Conservation (phyloP, 2,113 vertebrate species). For the Ascaphus truei region DNA sequence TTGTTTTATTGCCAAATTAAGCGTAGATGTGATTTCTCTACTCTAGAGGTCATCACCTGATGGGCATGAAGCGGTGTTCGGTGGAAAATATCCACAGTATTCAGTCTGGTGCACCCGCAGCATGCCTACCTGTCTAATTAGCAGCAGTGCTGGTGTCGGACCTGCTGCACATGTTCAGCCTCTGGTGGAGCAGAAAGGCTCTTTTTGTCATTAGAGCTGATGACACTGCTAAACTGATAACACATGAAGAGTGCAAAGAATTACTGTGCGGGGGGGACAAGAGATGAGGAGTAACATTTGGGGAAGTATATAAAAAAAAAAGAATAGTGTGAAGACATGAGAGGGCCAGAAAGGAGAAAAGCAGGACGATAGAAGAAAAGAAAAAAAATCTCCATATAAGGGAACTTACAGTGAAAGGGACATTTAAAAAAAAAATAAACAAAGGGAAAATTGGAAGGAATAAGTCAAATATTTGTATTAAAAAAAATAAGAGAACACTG, state of each 20-base stretch:
- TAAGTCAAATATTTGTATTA: no score
- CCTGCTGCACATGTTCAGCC: conserved; percentile 36
- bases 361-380: no score
- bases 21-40: conserved; percentile 7
- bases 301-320: background rate
- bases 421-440: no score
- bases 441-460: no score
- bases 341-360: no score
- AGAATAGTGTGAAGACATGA: background rate
- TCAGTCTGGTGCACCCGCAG: conserved; percentile 21
- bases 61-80: conserved; percentile 21
- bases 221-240: conserved; percentile 35
- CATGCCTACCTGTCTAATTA: conserved; percentile 37
- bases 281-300: background rate
- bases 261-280: background rate
- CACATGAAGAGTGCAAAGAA: background rate
- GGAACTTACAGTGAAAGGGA: no score
- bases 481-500: no score
- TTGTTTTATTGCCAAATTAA: conserved; percentile 31
- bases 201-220: conserved; percentile 25
- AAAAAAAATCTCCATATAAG: no score
- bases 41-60: conserved; percentile 26
- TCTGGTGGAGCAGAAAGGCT: conserved; percentile 19
- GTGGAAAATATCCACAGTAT: conserved; percentile 15
- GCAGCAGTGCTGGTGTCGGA: conserved; percentile 19